Percentiles rank a stretch among this genome's conserved stretches.
Conservation (phyloP, 2,888 invertebrate genomes). For the Oscheius sp. region DNA sequence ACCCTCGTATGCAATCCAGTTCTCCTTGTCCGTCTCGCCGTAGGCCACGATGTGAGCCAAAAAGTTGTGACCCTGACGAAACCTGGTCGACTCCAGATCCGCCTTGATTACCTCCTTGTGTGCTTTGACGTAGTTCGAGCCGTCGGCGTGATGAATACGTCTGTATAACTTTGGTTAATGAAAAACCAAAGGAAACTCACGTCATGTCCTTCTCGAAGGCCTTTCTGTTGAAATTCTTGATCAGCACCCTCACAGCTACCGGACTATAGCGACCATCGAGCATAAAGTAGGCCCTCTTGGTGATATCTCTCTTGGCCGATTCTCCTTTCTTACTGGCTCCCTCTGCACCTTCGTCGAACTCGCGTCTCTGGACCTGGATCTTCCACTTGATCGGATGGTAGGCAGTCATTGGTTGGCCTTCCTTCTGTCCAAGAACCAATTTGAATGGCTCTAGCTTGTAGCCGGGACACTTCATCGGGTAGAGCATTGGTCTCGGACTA, state of each 20-base stretch:
- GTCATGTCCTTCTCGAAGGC: conserved; percentile 30
- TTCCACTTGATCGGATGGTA: conserved; percentile 6
- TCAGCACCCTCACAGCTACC: not conserved
- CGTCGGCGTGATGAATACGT: conserved; percentile 25
- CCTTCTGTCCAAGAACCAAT: conserved; percentile 13
- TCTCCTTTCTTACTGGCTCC: conserved; percentile 2
- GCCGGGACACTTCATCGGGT: conserved; percentile 5
- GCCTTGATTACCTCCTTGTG: conserved; percentile 12
- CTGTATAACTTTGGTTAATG: not conserved
- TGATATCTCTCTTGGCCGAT: conserved; percentile 11
- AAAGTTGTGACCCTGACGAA: conserved; percentile 11
- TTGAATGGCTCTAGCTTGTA: conserved; percentile 13
- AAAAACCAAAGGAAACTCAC: not conserved
- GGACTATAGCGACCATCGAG: not conserved
- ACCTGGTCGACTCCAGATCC: not conserved
- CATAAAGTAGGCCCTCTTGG: conserved; percentile 2
- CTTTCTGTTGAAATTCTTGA: conserved; percentile 1
- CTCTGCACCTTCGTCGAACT: not conserved
- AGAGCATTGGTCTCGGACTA: conserved; percentile 13
- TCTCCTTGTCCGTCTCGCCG: conserved; percentile 14
- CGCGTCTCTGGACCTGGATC: not conserved
- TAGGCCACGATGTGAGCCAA: conserved; percentile 28
- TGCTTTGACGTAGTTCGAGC: conserved; percentile 10
- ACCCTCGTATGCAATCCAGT: conserved; percentile 16
- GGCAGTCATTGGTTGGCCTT: not conserved